These are phyloP conservation scores for Cynocephalus volans DNA, from an alignment of 2,113 vertebrate genomes.

Conservation along the genomic window DNA sequence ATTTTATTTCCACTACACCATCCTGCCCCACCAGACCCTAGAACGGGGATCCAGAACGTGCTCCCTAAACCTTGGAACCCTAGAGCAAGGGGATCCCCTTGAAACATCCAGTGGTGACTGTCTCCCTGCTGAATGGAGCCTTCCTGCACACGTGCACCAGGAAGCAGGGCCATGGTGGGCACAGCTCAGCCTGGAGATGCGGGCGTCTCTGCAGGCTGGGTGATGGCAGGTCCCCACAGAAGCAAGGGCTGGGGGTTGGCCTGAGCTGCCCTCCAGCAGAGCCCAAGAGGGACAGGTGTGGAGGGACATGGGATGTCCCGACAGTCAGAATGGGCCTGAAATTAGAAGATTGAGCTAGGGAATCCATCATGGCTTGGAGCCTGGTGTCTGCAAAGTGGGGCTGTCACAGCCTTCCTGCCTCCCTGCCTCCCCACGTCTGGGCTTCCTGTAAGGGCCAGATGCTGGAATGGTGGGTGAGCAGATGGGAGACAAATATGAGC, in stretches of 20 bases:
- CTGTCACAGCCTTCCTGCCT: too few species aligned
- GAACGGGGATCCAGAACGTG: accelerated
- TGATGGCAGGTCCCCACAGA: accelerated
- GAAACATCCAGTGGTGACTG: not conserved
- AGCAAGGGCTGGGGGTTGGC: not conserved
- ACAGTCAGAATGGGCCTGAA: not conserved
- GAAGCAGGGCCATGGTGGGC: too few species aligned
- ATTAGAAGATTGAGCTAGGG: not conserved
- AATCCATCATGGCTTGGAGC: accelerated
- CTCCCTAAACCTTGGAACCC: not conserved
- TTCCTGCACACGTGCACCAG: too few species aligned
- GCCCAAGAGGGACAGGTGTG: not conserved
- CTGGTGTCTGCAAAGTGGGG: not conserved
- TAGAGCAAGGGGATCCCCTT: not conserved
- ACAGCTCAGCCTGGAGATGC: not conserved
- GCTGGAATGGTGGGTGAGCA: accelerated
- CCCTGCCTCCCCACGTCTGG: not conserved
- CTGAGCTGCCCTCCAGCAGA: not conserved
- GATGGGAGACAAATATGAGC: accelerated
- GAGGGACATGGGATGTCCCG: accelerated
- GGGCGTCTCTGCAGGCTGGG: accelerated
- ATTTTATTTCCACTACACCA: not conserved
- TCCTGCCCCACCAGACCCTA: too few species aligned
- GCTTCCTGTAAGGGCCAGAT: accelerated
- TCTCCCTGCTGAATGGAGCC: not conserved